Evolutionary conservation across 2,888 invertebrate species (phyloP), one percentile per base, ranked within the genome.

Genomic region (Tortrix viridana): DNA sequence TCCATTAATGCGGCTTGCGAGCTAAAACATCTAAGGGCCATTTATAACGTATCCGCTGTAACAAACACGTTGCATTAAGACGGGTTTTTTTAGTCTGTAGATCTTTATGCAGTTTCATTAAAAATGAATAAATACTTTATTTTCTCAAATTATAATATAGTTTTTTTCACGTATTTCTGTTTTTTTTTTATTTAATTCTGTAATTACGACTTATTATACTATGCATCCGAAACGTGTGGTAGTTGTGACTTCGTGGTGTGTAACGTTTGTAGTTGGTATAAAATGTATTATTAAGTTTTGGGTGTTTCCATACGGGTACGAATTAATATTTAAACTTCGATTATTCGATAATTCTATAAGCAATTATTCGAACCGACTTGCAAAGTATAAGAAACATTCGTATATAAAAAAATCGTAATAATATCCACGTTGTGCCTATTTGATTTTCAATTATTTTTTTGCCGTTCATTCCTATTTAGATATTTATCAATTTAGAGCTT

Each of bases 231-330:
- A 43, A 44, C 16, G 52, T 55, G 50, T 57, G 46, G 19, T 56
- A 56, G 62, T 62, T 18, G 61, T 46, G 37, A 32, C 44, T n/a
- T 37, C n/a, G n/a, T n/a, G 19, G 2, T 12, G 32, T 32, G 32
- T 37, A 23, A 41, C 19, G n/a, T 41, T 41, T 43, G n/a, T 52
- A 56, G 38, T 57, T 47, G 49, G 44, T 6, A 41, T 50, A 12
- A 44, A 53, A 38, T 23, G 56, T 56, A 23, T 38, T 26, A 16
- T 52, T 62, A 56, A 62, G 62, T 18, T 16, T 6, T 52, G 46
- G 46, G 62, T 62, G 56, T 52, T 46, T 62, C 56, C 62, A 57
- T 56, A 62, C 62, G 62, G 62, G 62, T 62, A 56, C 19, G 52
- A 38, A 62, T 48, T 20, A 6, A 19, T 19, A 20, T 37, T 38